Percentiles rank a stretch among this genome's conserved stretches.
Evolutionary conservation across 2,113 vertebrate genomes (phyloP).

Genomic region (Catharus bicknelli): DNA sequence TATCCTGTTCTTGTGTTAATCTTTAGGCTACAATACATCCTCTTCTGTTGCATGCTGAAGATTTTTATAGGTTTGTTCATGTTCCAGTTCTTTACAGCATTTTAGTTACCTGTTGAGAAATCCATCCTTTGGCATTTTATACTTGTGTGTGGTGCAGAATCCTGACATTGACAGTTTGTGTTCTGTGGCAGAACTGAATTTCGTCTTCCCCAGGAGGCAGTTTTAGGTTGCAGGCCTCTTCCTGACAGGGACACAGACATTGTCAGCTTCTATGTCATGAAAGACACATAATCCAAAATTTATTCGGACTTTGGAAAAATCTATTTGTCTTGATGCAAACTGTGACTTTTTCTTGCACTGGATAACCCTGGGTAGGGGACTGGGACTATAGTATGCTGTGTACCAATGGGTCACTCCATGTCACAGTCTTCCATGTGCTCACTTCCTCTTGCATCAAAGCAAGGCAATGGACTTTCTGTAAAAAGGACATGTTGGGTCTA

Average conservation of each 20-base stretch:
- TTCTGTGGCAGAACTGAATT: background rate
- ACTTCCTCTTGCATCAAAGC: background rate
- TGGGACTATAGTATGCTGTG: background rate
- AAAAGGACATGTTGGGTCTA: background rate
- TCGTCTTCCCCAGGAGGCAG: background rate
- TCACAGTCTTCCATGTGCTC: background rate
- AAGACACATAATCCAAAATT: background rate
- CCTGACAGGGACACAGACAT: background rate
- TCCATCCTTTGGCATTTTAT: background rate
- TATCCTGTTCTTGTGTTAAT: background rate
- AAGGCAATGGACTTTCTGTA: background rate
- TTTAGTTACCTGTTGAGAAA: background rate
- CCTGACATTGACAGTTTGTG: background rate
- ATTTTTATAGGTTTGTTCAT: background rate
- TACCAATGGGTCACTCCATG: background rate
- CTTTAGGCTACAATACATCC: background rate
- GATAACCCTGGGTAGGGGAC: background rate
- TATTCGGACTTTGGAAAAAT: background rate
- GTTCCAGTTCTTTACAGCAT: background rate
- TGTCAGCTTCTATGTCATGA: background rate
- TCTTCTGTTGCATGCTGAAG: background rate
- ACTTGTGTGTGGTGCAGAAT: background rate
- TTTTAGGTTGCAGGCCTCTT: background rate
- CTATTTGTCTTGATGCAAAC: background rate
- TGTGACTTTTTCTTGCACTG: background rate